Conservation (phyloP, 2,113 vertebrate genomes). For the Tachysurus vachellii region DNA sequence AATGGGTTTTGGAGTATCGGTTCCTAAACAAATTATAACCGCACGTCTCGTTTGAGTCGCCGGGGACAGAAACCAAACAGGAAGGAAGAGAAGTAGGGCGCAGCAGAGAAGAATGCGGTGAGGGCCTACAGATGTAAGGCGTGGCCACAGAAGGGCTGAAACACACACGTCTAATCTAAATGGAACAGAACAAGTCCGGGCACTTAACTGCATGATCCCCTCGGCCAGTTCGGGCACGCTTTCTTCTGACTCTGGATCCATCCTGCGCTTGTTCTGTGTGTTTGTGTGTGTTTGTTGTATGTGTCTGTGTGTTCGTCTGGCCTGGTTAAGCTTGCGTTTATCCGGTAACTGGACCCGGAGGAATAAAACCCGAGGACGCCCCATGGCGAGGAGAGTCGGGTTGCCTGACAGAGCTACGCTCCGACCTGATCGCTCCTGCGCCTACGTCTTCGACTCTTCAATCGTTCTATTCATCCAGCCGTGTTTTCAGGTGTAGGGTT, state of each 20-base stretch:
- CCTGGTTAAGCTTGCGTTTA: conserved; percentile 73
- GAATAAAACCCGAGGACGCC: conserved; percentile 69
- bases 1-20: not conserved
- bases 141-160: conserved; percentile 43
- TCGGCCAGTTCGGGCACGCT: conserved; percentile 67
- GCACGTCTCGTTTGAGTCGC: not conserved
- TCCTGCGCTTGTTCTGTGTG: conserved; percentile 48
- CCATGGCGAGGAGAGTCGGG: conserved; percentile 64
- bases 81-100: conserved; percentile 16
- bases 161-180: conserved; percentile 49
- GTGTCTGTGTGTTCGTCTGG: conserved; percentile 61
- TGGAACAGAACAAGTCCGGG: conserved; percentile 47
- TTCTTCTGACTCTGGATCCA: conserved; percentile 74
- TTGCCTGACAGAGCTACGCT: conserved; percentile 69
- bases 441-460: not conserved
- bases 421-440: conserved; percentile 61
- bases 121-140: conserved; percentile 16
- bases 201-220: conserved; percentile 79
- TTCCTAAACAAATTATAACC: not conserved
- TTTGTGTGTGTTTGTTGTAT: conserved; percentile 38
- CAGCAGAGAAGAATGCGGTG: not conserved
- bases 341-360: conserved; percentile 72
- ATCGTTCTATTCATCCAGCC: not conserved
- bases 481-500: conserved; percentile 5
- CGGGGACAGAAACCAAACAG: not conserved